Conservation (phyloP, 1,140 invertebrate species). For the Pinna nobilis region DNA sequence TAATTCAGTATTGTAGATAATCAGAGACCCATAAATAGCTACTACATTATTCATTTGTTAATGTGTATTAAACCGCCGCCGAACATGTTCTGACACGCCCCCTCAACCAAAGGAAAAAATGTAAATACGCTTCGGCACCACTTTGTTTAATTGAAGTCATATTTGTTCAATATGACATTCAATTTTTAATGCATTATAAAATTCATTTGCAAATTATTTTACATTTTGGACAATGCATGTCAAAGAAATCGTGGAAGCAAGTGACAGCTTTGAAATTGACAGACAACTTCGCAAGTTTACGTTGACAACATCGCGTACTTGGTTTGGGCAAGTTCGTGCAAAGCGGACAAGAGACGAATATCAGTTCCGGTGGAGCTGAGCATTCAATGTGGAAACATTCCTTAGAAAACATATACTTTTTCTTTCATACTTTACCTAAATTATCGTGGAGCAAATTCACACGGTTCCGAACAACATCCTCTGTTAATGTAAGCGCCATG, state of each 20-base stretch:
- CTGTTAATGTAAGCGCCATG: constrained; percentile 71
- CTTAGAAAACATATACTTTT: not conserved
- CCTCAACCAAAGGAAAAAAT: not conserved
- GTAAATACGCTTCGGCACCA: too few species aligned
- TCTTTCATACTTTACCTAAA: constrained; percentile 59
- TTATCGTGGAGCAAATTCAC: constrained; percentile 72
- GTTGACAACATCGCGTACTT: not conserved
- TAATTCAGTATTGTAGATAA: constrained; percentile 1
- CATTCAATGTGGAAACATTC: not conserved
- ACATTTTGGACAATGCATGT: not conserved
- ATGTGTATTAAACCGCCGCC: not conserved
- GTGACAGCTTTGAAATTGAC: not conserved
- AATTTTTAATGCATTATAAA: not conserved
- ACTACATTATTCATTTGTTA: not conserved
- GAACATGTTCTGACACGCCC: constrained; percentile 18
- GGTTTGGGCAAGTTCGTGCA: not conserved
- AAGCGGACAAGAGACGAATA: not conserved
- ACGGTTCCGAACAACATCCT: constrained; percentile 68
- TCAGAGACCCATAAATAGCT: not conserved
- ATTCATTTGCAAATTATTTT: not conserved
- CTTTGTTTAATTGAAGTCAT: too few species aligned
- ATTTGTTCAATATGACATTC: not conserved
- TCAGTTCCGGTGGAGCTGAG: not conserved
- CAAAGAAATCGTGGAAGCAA: not conserved
- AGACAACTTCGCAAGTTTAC: not conserved